phyloP scores from a whole-genome alignment of 23 tunicate genomes.

The Phallusia fumigata region DNA sequence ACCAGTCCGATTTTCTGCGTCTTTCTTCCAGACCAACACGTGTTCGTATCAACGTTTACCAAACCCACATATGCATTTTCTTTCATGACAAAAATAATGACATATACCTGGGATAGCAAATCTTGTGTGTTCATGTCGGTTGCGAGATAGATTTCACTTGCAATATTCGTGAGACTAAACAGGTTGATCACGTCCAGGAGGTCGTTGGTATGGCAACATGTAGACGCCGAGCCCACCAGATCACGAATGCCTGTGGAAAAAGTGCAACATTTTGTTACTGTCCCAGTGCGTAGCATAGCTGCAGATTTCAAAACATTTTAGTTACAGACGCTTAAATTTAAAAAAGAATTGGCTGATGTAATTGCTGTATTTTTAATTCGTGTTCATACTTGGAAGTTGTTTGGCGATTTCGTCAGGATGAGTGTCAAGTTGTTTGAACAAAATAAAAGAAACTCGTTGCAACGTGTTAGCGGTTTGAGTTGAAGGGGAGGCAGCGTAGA shows the following conservation, averaged over 20 bases:
- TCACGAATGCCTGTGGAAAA: slow-evolving; percentile 33
- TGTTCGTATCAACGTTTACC: no score
- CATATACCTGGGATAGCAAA: slow-evolving; percentile 33
- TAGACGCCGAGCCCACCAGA: slow-evolving; percentile 16
- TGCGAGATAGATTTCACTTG: slow-evolving; percentile 19
- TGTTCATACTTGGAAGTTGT: slow-evolving; percentile 16
- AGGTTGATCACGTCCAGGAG: slow-evolving; percentile 22
- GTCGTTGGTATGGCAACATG: slow-evolving; percentile 25
- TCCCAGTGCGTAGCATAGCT: no score
- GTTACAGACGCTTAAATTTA: no score
- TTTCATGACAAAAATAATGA: neutral
- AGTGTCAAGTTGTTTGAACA: slow-evolving; percentile 15
- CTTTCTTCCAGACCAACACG: no score
- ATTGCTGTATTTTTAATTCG: no score
- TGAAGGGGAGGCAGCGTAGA: slow-evolving; percentile 19
- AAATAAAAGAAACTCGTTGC: slow-evolving; percentile 15
- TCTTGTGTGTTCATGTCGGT: slow-evolving; percentile 40
- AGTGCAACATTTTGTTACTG: neutral
- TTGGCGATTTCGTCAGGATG: slow-evolving; percentile 12
- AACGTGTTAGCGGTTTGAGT: slow-evolving; percentile 1
- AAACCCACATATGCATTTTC: no score
- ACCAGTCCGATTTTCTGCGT: no score
- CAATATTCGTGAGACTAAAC: slow-evolving; percentile 13
- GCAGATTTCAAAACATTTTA: no score
- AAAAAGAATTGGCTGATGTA: no score